A percentile compares a stretch with the other conserved stretches of the same genome.
Conservation (phyloP, 2,797 vertebrate species). For the Trachurus trachurus region DNA sequence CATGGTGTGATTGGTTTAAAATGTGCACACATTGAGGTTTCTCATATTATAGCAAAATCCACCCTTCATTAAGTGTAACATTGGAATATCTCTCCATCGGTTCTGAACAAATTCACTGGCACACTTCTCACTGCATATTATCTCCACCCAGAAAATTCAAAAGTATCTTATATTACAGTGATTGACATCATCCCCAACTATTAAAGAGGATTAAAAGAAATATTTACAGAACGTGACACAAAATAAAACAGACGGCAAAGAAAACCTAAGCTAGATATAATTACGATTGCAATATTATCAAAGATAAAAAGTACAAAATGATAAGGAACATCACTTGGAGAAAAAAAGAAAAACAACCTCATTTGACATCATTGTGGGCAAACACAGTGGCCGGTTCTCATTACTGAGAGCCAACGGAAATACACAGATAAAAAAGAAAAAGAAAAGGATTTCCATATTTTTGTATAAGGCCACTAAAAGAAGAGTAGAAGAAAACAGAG, state of each 20-base stretch:
- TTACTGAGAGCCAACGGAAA: slow-evolving; percentile 27
- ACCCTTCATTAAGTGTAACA: slow-evolving; percentile 38
- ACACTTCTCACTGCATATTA: slow-evolving; percentile 21
- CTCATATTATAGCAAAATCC: slow-evolving; percentile 22
- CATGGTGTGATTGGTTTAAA: slow-evolving; percentile 30
- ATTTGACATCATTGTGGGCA: slow-evolving; percentile 34
- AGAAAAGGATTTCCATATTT: slow-evolving; percentile 14
- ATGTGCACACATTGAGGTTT: slow-evolving; percentile 28
- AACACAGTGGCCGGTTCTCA: slow-evolving; percentile 17
- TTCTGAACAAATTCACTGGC: slow-evolving; percentile 46
- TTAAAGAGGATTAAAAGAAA: slow-evolving; percentile 15
- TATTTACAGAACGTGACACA: slow-evolving; percentile 30
- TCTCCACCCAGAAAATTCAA: slow-evolving; percentile 11
- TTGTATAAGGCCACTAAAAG: slow-evolving; percentile 78
- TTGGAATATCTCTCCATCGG: slow-evolving; percentile 34
- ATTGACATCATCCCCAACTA: slow-evolving; percentile 7
- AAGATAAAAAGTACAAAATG: slow-evolving; percentile 54
- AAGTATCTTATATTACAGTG: slow-evolving; percentile 8
- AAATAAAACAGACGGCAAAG: slow-evolving; percentile 28
- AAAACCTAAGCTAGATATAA: slow-evolving; percentile 3
- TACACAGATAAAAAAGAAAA: slow-evolving; percentile 13
- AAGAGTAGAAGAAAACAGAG: slow-evolving; percentile 45
- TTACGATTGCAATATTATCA: slow-evolving; percentile 24
- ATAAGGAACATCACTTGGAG: slow-evolving; percentile 52
- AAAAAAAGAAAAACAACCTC: background rate